Evolutionary conservation across 2,888 invertebrate genomes (phyloP).

Genomic region (Noctua comes): DNA sequence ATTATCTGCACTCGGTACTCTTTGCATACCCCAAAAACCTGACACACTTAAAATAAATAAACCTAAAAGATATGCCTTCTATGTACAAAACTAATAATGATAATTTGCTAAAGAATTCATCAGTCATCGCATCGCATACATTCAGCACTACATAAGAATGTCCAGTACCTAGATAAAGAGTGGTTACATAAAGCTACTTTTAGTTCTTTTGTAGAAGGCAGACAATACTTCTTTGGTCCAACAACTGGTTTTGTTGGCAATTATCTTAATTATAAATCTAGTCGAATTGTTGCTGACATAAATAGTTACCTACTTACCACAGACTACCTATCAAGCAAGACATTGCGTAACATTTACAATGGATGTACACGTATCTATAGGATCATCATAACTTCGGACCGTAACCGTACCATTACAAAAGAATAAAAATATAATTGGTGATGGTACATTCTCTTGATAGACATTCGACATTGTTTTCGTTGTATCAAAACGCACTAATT

Average conservation of each 20-base stretch:
- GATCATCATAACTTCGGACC: neutral
- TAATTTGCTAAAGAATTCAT: neutral
- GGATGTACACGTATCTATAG: neutral
- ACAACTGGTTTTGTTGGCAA: conserved; percentile 3
- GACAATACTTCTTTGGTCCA: conserved; percentile 4
- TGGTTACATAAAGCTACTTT: conserved; percentile 17
- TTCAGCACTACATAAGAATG: conserved; percentile 15
- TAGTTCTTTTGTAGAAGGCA: conserved; percentile 3
- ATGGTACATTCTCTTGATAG: neutral
- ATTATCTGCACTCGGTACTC: neutral
- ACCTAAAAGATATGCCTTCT: neutral
- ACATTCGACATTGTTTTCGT: neutral
- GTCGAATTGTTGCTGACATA: neutral
- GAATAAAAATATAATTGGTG: neutral
- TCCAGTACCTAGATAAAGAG: neutral
- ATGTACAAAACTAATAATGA: neutral
- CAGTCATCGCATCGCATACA: neutral
- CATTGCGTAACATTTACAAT: conserved; percentile 10
- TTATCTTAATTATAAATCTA: conserved; percentile 36
- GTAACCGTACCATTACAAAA: neutral
- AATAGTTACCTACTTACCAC: neutral
- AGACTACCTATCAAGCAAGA: conserved; percentile 10
- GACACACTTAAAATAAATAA: neutral
- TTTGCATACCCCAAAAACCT: neutral
- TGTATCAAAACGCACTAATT: neutral